A percentile compares a stretch with the other conserved stretches of the same genome.
Conservation (phyloP, 1,140 invertebrate species). For the Trichonephila clavata region DNA sequence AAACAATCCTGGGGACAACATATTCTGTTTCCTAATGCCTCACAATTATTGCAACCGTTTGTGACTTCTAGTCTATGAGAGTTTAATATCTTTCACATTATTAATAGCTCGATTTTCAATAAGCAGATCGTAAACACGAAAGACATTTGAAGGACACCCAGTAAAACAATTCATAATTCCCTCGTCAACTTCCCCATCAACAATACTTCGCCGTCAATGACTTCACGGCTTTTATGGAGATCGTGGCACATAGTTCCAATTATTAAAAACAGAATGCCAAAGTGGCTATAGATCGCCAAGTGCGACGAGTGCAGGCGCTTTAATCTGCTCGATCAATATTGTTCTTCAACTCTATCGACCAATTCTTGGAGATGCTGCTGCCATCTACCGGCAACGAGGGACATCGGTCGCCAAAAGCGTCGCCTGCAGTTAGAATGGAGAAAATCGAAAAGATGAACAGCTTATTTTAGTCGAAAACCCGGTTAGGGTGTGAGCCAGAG, state of each 20-base stretch:
- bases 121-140: not conserved
- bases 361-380: conserved; percentile 3
- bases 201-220: not conserved
- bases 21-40: no score
- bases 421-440: not conserved
- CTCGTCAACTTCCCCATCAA: not conserved
- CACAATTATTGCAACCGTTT: no score
- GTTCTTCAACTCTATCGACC: conserved; percentile 54
- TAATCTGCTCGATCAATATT: conserved; percentile 58
- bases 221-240: not conserved
- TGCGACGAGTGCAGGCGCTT: conserved; percentile 6
- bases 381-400: conserved; percentile 30
- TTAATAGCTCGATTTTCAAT: not conserved
- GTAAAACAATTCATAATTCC: conserved; percentile 4
- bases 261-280: conserved; percentile 39
- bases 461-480: conserved; percentile 59
- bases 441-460: conserved; percentile 42
- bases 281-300: conserved; percentile 44
- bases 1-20: no score
- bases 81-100: not conserved
- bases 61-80: no score
- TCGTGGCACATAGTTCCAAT: not conserved
- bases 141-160: conserved; percentile 13
- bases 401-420: not conserved
- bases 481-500: conserved; percentile 46